Percentiles rank a stretch among this genome's conserved stretches.
These are phyloP conservation scores for Ceratina australensis DNA, from an alignment of 1,140 invertebrate genomes.

Conservation along the genomic window DNA sequence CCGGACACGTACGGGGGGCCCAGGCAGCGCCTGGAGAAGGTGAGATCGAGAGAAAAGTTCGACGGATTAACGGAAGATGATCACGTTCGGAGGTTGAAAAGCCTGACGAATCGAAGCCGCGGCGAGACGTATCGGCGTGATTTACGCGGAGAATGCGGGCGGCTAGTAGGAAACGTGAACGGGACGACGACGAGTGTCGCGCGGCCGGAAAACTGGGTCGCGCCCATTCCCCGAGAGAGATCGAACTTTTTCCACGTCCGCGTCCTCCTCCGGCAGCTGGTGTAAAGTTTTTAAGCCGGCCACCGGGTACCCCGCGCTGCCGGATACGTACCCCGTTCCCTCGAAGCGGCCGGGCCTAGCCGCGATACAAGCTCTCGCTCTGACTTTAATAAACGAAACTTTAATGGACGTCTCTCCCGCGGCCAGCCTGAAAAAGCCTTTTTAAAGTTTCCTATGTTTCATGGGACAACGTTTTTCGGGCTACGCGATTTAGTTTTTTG, in stretches of 20 bases:
- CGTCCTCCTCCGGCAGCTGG: slow-evolving; percentile 6
- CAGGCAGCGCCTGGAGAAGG: not conserved
- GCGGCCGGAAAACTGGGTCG: slow-evolving; percentile 47
- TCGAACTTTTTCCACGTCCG: slow-evolving; percentile 47
- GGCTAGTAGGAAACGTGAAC: not conserved
- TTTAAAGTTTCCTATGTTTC: no score
- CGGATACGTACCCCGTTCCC: slow-evolving; percentile 35
- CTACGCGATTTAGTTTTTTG: no score
- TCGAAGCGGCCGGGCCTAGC: no score
- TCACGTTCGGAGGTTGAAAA: not conserved
- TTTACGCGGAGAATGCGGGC: not conserved
- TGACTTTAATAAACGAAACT: slow-evolving; percentile 7
- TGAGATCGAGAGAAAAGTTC: not conserved
- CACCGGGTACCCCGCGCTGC: slow-evolving; percentile 7
- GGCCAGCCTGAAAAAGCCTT: not conserved
- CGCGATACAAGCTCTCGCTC: not conserved
- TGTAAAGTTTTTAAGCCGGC: slow-evolving; percentile 37
- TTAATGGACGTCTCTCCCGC: not conserved
- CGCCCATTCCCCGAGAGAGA: slow-evolving; percentile 26
- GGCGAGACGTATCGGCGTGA: slow-evolving; percentile 1
- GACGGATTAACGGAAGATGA: slow-evolving; percentile 9
- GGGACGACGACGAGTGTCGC: not conserved
- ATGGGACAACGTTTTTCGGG: not conserved
- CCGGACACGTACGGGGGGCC: no score
- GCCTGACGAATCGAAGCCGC: slow-evolving; percentile 29